Evolutionary conservation across 2,113 vertebrate genomes (phyloP), one percentile per base, ranked within the genome.

Genomic region (Chaenogobius annularis): DNA sequence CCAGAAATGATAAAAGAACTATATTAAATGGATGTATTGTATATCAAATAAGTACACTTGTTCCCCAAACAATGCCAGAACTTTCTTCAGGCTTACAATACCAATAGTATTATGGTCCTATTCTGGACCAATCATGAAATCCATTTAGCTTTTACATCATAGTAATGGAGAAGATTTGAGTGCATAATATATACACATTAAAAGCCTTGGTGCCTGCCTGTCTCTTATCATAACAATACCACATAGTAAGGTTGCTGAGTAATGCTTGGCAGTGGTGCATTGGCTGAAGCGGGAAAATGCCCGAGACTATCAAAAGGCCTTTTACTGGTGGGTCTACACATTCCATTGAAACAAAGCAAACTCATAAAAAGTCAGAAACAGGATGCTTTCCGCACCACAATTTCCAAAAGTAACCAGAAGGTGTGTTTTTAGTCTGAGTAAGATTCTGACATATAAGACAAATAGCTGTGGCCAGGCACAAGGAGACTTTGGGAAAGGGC

Each of bases 121-220:
- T 26, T 72, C 46, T 59, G 55, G 59, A 11, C 31, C 20, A 35
- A 59, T 78, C 26, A 73, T 66, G 58, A 61, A 37, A n/a, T 75
- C 68, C 68, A 83, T 80, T 75, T 23, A 17, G 15, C 52, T 47
- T 20, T 48, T 47, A 65, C n/a, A 66, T 47, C 43, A 46, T 47
- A 22, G 40, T 46, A 44, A 22, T 46, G 44, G 20, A 47, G 10
- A 66, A 22, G 6, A 47, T 35, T 43, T 58, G 23, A 55, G 52
- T 77, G 75, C 69, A 87, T 81, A 78, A 73, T 77, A 74, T 80
- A 74, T 80, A 26, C 54, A 68, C 50, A 26, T 70, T 91, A 74
- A 91, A 85, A 91, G 86, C 85, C 74, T 48, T 82, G 90, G 85
- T 86, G 90, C 88, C 88, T 26, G 26, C 59, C 63, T 37, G 83